These are phyloP conservation scores for Poeciliopsis turrubarensis DNA, from an alignment of 2,113 vertebrate genomes.

Conservation along the genomic window DNA sequence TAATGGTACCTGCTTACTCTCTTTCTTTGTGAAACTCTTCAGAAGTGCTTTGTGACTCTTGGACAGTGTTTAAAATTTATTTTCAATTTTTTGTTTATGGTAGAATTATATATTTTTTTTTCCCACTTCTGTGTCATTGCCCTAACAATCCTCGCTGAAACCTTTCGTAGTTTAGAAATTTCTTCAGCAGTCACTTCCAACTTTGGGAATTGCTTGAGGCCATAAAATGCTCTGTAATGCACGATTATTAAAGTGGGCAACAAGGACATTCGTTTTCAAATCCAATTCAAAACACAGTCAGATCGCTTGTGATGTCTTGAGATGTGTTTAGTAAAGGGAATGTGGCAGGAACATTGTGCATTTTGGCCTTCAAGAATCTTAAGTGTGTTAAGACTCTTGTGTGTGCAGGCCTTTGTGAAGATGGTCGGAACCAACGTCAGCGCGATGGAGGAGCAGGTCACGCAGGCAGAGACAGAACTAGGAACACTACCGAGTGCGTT, in stretches of 20 bases:
- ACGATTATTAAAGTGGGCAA: too few species aligned
- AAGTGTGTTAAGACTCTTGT: not conserved
- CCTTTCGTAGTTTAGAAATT: too few species aligned
- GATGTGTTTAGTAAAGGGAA: not conserved
- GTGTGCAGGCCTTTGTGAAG: constrained; percentile 87
- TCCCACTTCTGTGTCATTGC: too few species aligned
- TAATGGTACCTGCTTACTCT: too few species aligned
- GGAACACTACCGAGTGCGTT: constrained; percentile 88
- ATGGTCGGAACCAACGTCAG: constrained; percentile 87
- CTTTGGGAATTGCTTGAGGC: not conserved
- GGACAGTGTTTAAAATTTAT: too few species aligned
- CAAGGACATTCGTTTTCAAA: too few species aligned
- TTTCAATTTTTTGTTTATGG: too few species aligned
- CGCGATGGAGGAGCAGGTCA: constrained; percentile 89
- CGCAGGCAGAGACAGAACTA: constrained; percentile 88
- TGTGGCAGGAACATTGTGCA: not conserved
- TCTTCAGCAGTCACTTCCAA: not conserved
- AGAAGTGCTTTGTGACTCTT: too few species aligned
- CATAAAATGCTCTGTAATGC: not conserved
- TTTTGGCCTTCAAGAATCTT: not conserved
- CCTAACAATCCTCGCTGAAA: too few species aligned
- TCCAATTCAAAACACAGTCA: not conserved
- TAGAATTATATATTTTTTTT: too few species aligned
- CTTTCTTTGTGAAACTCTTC: too few species aligned
- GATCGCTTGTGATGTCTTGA: not conserved